These are phyloP conservation scores for Sebastes steindachneri DNA, from an alignment of 2,797 vertebrate genomes.

Conservation along the genomic window DNA sequence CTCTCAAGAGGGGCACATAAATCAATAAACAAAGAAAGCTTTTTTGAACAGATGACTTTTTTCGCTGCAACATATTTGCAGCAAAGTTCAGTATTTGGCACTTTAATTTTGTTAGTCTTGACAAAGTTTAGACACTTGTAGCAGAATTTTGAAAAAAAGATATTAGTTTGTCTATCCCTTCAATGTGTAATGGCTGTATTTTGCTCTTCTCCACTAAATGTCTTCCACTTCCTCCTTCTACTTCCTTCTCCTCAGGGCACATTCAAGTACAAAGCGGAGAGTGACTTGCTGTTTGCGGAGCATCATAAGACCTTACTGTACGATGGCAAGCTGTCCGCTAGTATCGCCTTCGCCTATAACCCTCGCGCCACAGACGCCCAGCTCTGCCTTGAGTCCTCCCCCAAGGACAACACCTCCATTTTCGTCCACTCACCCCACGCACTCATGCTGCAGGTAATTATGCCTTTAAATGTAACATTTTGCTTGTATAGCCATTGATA, in stretches of 20 bases:
- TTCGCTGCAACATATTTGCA: background rate
- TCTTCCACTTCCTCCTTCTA: background rate
- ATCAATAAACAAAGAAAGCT: background rate
- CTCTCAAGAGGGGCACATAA: background rate
- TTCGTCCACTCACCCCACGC: constrained; percentile 98
- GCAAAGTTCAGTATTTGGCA: background rate
- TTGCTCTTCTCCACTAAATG: background rate
- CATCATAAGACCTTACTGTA: constrained; percentile 96
- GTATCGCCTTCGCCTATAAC: constrained; percentile 95
- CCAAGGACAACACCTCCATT: constrained; percentile 96
- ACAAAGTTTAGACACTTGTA: background rate
- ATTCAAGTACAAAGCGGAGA: constrained; percentile 98
- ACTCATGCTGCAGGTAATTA: constrained; percentile 97
- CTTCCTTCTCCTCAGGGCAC: constrained; percentile 85
- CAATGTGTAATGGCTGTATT: background rate
- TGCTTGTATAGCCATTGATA: background rate
- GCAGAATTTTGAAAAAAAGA: background rate
- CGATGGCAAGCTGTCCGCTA: constrained; percentile 94
- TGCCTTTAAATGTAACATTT: background rate
- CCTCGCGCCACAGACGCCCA: constrained; percentile 97
- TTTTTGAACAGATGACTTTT: background rate
- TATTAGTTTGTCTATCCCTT: background rate
- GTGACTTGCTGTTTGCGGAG: constrained; percentile 94
- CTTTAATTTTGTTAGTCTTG: background rate
- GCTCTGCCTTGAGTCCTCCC: constrained; percentile 97